Evolutionary conservation across 1,140 invertebrate species (phyloP).

Genomic region (Branchinecta lynchi): DNA sequence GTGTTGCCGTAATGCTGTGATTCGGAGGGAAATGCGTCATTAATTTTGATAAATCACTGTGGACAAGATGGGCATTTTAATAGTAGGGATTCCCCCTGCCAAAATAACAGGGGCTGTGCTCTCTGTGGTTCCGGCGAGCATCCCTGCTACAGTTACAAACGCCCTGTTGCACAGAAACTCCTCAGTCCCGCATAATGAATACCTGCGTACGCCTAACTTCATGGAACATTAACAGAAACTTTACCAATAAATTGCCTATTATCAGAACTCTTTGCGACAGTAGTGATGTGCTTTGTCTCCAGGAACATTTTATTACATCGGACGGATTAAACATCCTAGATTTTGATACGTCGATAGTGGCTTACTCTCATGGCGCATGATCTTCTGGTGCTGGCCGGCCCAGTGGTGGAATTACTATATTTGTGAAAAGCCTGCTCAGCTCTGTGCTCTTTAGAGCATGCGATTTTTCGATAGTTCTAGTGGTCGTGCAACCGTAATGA

Average conservation of each 20-base stretch:
- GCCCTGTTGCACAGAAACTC: conserved; percentile 1
- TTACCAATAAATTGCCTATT: neutral
- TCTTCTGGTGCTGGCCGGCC: neutral
- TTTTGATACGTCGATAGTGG: neutral
- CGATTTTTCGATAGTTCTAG: neutral
- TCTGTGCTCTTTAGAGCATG: neutral
- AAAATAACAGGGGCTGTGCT: neutral
- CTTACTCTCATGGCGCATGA: neutral
- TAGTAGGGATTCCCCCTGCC: conserved; percentile 4
- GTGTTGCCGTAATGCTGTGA: too few relatives aligned
- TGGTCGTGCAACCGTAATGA: neutral
- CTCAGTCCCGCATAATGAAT: neutral
- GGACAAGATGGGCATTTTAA: neutral
- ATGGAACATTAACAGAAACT: neutral
- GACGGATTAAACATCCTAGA: neutral
- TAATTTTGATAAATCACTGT: too few relatives aligned
- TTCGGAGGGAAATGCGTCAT: too few relatives aligned
- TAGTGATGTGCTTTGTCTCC: neutral
- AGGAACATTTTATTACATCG: neutral
- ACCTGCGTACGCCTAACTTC: neutral
- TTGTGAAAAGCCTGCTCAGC: neutral
- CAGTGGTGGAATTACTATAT: neutral
- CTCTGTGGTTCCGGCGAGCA: neutral
- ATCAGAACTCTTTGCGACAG: neutral
- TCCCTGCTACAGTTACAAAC: neutral